Conservation (phyloP, 2,113 vertebrate genomes). For the Pollachius pollachius region DNA sequence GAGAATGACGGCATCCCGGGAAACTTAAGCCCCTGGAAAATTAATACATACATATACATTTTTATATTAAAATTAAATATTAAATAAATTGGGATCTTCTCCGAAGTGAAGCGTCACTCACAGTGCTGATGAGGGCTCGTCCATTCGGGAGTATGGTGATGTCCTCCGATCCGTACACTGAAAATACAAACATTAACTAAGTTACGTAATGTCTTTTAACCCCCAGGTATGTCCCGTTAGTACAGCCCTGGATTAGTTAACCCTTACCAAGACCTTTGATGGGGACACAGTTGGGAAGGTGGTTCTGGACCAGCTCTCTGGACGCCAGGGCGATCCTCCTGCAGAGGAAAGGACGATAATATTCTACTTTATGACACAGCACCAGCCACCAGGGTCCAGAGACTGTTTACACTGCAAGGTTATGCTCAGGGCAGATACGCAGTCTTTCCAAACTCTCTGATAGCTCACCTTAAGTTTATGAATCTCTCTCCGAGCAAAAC, state of each 20-base stretch:
- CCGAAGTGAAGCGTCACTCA: constrained; percentile 21
- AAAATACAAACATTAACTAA: constrained; percentile 1
- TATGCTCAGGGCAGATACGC: neutral
- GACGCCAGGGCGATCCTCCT: constrained; percentile 50
- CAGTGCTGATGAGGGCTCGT: constrained; percentile 51
- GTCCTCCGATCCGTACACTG: constrained; percentile 55
- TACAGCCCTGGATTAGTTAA: neutral
- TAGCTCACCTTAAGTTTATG: constrained; percentile 57
- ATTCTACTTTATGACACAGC: no score
- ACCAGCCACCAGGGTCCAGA: no score
- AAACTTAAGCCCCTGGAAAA: constrained; percentile 54
- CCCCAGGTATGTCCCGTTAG: neutral
- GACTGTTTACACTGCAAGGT: neutral
- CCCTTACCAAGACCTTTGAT: constrained; percentile 68
- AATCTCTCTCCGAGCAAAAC: constrained; percentile 62
- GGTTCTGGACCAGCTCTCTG: constrained; percentile 58
- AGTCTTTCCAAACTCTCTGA: neutral
- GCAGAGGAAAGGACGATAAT: constrained; percentile 11
- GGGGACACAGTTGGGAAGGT: constrained; percentile 68
- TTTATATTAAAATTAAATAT: neutral
- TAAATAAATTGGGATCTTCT: neutral
- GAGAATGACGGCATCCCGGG: constrained; percentile 59
- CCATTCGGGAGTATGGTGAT: constrained; percentile 48
- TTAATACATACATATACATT: neutral
- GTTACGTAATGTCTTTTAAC: neutral